Conservation (phyloP, 2,797 vertebrate species). For the Smutsia temminckii region DNA sequence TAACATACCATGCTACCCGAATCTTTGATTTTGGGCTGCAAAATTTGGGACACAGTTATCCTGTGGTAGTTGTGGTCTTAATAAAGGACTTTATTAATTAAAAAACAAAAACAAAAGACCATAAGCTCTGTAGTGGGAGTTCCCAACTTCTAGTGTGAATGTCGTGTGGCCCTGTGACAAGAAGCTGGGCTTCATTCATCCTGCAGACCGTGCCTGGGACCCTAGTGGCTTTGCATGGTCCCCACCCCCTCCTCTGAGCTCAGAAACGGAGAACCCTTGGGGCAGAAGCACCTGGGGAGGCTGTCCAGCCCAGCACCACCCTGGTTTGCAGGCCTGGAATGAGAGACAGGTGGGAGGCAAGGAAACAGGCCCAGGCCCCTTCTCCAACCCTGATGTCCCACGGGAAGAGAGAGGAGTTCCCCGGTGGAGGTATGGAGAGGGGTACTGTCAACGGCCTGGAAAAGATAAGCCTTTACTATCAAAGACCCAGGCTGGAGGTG, state of each 20-base stretch:
- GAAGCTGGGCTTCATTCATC: fast-evolving
- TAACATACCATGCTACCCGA: not conserved
- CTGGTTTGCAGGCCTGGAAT: not conserved
- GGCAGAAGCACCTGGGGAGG: not conserved
- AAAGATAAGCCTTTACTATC: not conserved
- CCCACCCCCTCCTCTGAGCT: not conserved
- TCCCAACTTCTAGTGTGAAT: not conserved
- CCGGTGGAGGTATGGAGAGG: not conserved
- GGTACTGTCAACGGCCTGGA: not conserved
- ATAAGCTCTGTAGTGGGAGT: not conserved
- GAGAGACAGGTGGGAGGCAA: not conserved
- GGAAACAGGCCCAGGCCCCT: not conserved
- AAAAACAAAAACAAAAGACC: not conserved
- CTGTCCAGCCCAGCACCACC: not conserved
- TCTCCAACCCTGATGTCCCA: not conserved
- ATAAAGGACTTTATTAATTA: not conserved
- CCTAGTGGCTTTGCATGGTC: fast-evolving
- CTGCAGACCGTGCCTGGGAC: not conserved
- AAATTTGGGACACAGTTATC: not conserved
- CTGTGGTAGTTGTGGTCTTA: not conserved
- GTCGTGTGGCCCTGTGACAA: not conserved
- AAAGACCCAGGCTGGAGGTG: not conserved
- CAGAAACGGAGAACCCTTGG: fast-evolving
- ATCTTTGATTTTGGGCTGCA: not conserved
- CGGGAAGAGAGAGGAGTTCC: not conserved